phyloP scores from a whole-genome alignment of 2,113 vertebrate species.

The Globicephala melas region DNA sequence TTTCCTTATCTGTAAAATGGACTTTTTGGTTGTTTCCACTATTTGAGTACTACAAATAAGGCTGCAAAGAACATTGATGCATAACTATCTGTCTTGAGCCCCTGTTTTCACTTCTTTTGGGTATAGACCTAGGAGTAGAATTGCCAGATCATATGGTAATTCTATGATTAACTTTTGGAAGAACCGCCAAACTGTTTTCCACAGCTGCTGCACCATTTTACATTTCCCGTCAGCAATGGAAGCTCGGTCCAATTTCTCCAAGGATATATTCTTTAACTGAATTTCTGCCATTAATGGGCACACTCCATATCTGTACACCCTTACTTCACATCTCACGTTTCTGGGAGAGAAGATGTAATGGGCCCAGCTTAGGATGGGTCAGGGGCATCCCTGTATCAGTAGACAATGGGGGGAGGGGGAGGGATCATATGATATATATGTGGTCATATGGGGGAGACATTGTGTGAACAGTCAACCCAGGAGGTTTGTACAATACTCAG shows the following conservation, averaged over 20 bases:
- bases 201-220: not conserved
- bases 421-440: not conserved
- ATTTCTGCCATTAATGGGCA: not conserved
- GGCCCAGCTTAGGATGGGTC: not conserved
- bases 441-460: rapidly evolving
- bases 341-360: not conserved
- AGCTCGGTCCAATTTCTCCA: not conserved
- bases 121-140: not conserved
- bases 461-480: not conserved
- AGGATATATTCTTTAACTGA: not conserved
- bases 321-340: not conserved
- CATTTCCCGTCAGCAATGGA: not conserved
- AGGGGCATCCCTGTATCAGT: not conserved
- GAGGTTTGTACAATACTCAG: not conserved
- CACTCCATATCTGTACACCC: not conserved
- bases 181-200: not conserved
- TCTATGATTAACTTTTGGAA: not conserved
- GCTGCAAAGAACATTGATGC: not conserved
- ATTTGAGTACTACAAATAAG: not conserved
- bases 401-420: rapidly evolving
- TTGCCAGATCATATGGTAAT: not conserved
- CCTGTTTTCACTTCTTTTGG: not conserved
- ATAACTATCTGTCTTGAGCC: not conserved
- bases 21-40: not conserved
- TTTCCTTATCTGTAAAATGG: not conserved